Evolutionary conservation across 2,888 invertebrate genomes (phyloP).

Genomic region (Archips crataeganus): DNA sequence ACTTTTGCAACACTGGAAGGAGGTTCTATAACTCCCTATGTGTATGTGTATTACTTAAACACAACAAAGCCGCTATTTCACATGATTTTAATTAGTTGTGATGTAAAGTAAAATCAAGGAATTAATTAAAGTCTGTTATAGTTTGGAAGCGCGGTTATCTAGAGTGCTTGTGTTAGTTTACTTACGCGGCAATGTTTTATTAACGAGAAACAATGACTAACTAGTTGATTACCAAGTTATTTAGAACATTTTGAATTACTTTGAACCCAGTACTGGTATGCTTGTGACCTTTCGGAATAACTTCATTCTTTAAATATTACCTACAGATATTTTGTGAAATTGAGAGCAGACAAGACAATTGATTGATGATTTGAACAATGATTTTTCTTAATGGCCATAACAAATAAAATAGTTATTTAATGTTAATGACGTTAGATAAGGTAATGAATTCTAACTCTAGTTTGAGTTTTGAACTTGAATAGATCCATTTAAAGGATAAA

Average conservation of each 20-base stretch:
- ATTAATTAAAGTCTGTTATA: conserved; percentile 24
- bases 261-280: neutral
- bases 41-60: neutral
- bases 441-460: too few relatives aligned
- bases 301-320: neutral
- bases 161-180: neutral
- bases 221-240: neutral
- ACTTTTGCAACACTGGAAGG: too few relatives aligned
- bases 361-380: too few relatives aligned
- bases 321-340: too few relatives aligned
- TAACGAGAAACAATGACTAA: conserved; percentile 3
- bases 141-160: conserved; percentile 14
- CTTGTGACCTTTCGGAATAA: neutral
- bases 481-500: too few relatives aligned
- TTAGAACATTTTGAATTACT: neutral
- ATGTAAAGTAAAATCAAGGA: conserved; percentile 14
- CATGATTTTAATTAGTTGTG: conserved; percentile 15
- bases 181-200: neutral
- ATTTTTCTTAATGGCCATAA: too few relatives aligned
- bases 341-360: too few relatives aligned
- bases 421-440: too few relatives aligned
- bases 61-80: conserved; percentile 1
- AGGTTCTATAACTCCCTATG: neutral
- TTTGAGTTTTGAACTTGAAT: too few relatives aligned
- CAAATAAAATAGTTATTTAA: too few relatives aligned